A percentile compares a stretch with the other conserved stretches of the same genome.
These are phyloP conservation scores for Nemotelus pantherinus DNA, from an alignment of 2,888 invertebrate genomes.

Conservation along the genomic window DNA sequence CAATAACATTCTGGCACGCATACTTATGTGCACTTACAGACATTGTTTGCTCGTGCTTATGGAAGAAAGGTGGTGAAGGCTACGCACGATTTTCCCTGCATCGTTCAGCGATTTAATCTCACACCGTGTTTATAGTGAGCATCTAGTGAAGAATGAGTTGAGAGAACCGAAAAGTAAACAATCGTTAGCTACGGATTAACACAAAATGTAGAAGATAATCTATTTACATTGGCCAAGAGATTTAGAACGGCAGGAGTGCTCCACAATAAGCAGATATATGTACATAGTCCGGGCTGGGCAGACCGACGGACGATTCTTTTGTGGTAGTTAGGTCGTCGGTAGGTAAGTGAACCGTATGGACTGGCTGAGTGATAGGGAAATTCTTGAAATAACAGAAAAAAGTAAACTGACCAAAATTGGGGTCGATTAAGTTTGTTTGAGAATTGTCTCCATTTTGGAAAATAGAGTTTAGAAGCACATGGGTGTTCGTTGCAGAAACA, in stretches of 20 bases:
- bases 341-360: too few relatives aligned
- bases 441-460: not conserved
- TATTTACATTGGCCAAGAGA: conserved; percentile 15
- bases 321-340: too few relatives aligned
- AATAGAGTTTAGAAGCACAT: not conserved
- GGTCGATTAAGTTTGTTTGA: conserved; percentile 14
- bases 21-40: too few relatives aligned
- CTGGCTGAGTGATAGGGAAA: not conserved
- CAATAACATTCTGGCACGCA: too few relatives aligned
- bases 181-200: conserved; percentile 26
- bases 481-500: not conserved
- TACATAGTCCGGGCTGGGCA: too few relatives aligned
- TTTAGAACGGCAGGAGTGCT: conserved; percentile 13
- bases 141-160: not conserved
- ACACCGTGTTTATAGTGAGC: not conserved
- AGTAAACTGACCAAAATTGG: not conserved
- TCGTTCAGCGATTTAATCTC: too few relatives aligned
- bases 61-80: not conserved
- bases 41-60: not conserved
- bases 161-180: conserved; percentile 13
- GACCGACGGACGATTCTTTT: too few relatives aligned
- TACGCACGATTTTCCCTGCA: not conserved
- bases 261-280: too few relatives aligned
- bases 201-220: conserved; percentile 31
- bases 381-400: conserved; percentile 23